Conservation (phyloP, 2,797 vertebrate genomes). For the Chelmon rostratus region DNA sequence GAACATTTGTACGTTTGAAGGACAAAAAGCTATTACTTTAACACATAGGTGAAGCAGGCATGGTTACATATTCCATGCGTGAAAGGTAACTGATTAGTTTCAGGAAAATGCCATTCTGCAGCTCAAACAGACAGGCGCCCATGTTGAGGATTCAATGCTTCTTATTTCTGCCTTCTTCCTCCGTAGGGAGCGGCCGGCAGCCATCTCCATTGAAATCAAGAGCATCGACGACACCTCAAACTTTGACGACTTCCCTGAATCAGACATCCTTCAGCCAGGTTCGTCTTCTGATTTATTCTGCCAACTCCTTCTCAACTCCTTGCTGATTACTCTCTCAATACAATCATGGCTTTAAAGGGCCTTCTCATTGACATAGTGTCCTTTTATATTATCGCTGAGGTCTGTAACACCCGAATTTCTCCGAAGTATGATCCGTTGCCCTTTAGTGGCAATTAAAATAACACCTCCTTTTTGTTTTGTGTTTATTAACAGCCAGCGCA, state of each 20-base stretch:
- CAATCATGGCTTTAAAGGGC: neutral
- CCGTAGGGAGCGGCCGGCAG: constrained; percentile 94
- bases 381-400: no score
- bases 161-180: constrained; percentile 15
- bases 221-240: constrained; percentile 98
- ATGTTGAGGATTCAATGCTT: neutral
- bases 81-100: neutral
- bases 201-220: constrained; percentile 97
- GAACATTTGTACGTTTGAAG: neutral
- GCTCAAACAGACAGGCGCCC: neutral
- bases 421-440: no score
- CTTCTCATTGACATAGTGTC: neutral
- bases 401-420: no score
- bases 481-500: constrained; percentile 87
- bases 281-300: constrained; percentile 15
- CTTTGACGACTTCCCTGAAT: constrained; percentile 98
- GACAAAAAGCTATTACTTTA: neutral
- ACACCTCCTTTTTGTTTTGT: constrained; percentile 35
- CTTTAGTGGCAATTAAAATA: constrained; percentile 13
- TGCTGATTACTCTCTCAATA: neutral
- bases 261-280: constrained; percentile 98
- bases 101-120: neutral
- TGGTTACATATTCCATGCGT: neutral
- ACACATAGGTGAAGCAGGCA: neutral
- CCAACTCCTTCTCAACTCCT: neutral